These are phyloP conservation scores for Troides helena DNA, from an alignment of 2,888 invertebrate genomes.

Conservation along the genomic window DNA sequence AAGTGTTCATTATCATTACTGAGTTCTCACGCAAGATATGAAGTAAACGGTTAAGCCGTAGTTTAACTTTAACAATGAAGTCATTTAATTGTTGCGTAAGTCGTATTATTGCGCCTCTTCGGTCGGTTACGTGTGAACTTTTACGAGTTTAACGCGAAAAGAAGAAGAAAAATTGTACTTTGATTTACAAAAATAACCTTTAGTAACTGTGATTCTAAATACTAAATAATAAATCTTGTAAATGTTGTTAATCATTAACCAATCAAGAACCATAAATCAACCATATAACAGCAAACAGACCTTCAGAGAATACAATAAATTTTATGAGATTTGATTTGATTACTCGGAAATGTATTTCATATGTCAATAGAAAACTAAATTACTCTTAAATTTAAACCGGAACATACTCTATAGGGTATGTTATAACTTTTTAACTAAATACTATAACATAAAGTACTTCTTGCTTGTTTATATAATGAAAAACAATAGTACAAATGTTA, in stretches of 20 bases:
- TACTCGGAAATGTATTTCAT: too few relatives aligned
- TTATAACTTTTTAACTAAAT: too few relatives aligned
- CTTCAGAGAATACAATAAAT: not conserved
- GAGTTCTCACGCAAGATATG: slow-evolving; percentile 22
- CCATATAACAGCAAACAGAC: not conserved
- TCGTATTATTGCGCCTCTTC: slow-evolving; percentile 14
- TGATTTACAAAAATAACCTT: not conserved
- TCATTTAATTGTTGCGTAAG: slow-evolving; percentile 22
- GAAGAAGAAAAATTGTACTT: slow-evolving; percentile 6
- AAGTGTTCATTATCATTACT: slow-evolving; percentile 17
- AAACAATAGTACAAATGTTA: too few relatives aligned
- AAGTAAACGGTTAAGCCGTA: slow-evolving; percentile 9
- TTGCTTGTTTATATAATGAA: too few relatives aligned
- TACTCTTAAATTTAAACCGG: too few relatives aligned
- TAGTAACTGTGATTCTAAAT: not conserved
- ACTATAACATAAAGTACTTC: too few relatives aligned
- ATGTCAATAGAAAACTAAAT: too few relatives aligned
- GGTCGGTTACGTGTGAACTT: slow-evolving; percentile 14
- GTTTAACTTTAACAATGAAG: slow-evolving; percentile 7
- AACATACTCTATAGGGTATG: too few relatives aligned
- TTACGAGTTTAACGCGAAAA: slow-evolving; percentile 15
- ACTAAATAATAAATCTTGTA: not conserved
- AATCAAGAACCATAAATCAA: not conserved
- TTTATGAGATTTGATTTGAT: too few relatives aligned
- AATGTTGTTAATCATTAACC: not conserved